Evolutionary conservation across 1,140 invertebrate genomes (phyloP), one percentile per base, ranked within the genome.

Genomic region (Zaprionus capensis): DNA sequence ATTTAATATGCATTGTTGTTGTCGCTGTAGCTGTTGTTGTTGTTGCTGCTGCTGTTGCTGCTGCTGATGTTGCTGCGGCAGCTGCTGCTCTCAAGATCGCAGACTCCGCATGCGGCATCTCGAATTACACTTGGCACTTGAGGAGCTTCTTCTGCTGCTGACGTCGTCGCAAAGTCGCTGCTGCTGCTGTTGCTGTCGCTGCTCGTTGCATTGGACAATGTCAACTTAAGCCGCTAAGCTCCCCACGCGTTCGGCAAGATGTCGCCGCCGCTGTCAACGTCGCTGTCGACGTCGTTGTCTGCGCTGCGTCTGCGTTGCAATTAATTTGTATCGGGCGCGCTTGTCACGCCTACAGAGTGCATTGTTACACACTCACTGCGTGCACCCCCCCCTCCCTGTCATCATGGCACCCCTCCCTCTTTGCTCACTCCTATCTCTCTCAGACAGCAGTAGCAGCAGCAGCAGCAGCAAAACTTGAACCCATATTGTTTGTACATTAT

Each of bases 291-390:
- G 68, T 58, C 57, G 28, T 34, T 72, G 78, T 82, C 80, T 82
- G 80, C 38, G 57, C 63, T 56, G 58, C 65, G 82, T 67, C 65
- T 67, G 55, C 65, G 28, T 41, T 67, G 65, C 55, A 81, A 84
- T 85, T 85, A 84, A 85, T 78, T 81, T 83, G 77, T 83, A 80
- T 77, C 81, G 67, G 73, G 65, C 53, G 67, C 68, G 59, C 66
- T 70, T 56, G 65, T 74, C 65, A 69, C 71, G 71, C 71, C 71
- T 57, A 74, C 65, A 69, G 36, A 56, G 57, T 20, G 64, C 71
- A 68, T 28, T 73, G 24, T 59, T 44, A 66, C 20, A 41, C 62
- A 53, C n/a, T 26, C 5, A 31, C 51, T 34, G 2, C 14, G 28
- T 12, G 2, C 44, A 4, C 26, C 12, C 9, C 11, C 9, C 9